Conservation (phyloP, 2,113 vertebrate species). For the Hemicordylus capensis region DNA sequence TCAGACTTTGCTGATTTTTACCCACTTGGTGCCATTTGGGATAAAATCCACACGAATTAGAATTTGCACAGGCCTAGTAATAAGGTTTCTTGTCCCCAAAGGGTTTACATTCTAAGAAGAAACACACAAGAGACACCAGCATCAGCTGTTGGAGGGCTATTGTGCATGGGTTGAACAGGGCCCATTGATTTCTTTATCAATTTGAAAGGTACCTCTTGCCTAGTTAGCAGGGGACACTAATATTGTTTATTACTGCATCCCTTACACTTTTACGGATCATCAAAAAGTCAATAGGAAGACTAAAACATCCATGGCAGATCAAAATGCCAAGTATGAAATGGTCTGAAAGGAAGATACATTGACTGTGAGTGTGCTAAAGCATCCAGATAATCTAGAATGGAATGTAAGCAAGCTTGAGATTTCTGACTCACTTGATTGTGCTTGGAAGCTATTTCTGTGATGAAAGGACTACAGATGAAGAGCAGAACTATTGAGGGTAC, state of each 20-base stretch:
- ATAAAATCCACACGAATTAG: too few species aligned
- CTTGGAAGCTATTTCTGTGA: not conserved
- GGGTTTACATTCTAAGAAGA: too few species aligned
- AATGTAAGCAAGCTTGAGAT: not conserved
- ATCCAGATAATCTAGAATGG: not conserved
- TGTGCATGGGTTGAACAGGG: too few species aligned
- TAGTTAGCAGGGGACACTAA: too few species aligned
- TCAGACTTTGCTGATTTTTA: too few species aligned
- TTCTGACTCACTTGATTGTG: not conserved
- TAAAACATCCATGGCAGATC: not conserved
- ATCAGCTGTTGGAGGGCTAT: too few species aligned
- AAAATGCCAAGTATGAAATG: not conserved
- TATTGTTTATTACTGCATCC: not conserved
- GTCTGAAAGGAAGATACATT: not conserved
- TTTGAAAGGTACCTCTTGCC: too few species aligned
- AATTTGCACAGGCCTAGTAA: too few species aligned
- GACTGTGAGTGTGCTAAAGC: not conserved
- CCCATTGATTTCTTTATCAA: too few species aligned
- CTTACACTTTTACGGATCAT: not conserved
- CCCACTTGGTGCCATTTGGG: too few species aligned
- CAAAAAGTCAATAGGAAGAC: not conserved
- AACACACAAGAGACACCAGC: too few species aligned
- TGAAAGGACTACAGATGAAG: conserved; percentile 14
- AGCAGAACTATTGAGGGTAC: not conserved
- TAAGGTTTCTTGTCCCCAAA: too few species aligned